Base-by-base conservation (phyloP, 2,888 invertebrate species). In the Drosophila paramelanica region DNA sequence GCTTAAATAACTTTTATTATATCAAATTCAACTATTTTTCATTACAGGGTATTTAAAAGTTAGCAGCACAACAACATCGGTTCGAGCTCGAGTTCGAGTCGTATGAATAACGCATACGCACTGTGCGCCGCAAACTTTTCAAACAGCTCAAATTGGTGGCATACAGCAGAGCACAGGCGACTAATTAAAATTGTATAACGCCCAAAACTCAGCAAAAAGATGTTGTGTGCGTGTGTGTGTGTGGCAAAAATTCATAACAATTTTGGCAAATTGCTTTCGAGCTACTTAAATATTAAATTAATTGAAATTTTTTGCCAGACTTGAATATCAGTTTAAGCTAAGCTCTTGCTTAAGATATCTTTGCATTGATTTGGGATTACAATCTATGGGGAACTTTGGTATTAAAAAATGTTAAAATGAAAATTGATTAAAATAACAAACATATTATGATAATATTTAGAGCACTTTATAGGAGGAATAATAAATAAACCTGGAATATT, bases 61-160 rank as follows among this genome's bases (percentile, higher is more conserved):
- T 61, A 64, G 62, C 51, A 47, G 27, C 57, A 42, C 11, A 20
- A n/a, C 25, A 20, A 14, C 33, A 43, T 7, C 11, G 1, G 31
- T 13, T 56, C n/a, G 7, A 70, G 79, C 59, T 76, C 36, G 51
- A 67, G 59, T 60, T 70, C 49, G 64, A 72, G 82, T 62, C 73
- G 17, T 67, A 86, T 88, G 79, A 88, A 88, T 86, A 83, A 83
- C 81, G 61, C 72, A 88, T 86, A 88, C 89, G 89, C 89, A 88
- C 81, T 74, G 81, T 82, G 59, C 20, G 81, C 78, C 81, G 66
- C 80, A 73, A 85, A 80, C 77, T 77, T 86, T 86, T 83, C 70
- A 82, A 88, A 86, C 84, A 77, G 83, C 68, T 86, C 87, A 88
- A 80, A 86, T 88, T 83, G 82, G 74, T 86, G 79, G 74, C 83